These are phyloP conservation scores for Athene cunicularia DNA, from an alignment of 2,113 vertebrate species.

Conservation along the genomic window DNA sequence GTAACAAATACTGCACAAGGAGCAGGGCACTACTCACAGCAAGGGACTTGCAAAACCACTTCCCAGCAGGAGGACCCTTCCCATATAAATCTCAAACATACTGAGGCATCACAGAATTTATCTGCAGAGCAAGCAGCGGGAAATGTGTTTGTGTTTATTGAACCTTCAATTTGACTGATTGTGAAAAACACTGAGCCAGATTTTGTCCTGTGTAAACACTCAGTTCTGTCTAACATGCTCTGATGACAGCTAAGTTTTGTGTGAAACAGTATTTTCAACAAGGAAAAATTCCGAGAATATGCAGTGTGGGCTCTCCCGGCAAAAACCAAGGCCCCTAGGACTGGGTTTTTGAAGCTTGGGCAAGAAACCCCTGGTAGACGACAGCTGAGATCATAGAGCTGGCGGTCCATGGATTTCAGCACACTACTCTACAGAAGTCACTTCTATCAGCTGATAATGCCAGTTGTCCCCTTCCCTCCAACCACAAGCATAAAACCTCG, in stretches of 20 bases:
- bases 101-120: background rate
- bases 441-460: background rate
- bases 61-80: background rate
- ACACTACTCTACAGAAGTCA: background rate
- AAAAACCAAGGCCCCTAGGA: background rate
- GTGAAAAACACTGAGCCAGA: background rate
- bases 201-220: background rate
- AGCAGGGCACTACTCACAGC: background rate
- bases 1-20: background rate
- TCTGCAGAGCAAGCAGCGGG: background rate
- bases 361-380: background rate
- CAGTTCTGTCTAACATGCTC: background rate
- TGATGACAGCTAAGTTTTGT: background rate
- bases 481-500: background rate
- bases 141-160: constrained; percentile 22
- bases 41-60: background rate
- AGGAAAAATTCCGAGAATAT: background rate
- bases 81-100: background rate
- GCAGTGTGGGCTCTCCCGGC: background rate
- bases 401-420: background rate
- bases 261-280: background rate
- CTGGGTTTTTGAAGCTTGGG: background rate
- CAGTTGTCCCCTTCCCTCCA: background rate
- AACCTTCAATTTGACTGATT: background rate
- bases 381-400: background rate